Evolutionary conservation across 2,797 vertebrate genomes (phyloP).

Genomic region (Lepilemur septentrionalis): DNA sequence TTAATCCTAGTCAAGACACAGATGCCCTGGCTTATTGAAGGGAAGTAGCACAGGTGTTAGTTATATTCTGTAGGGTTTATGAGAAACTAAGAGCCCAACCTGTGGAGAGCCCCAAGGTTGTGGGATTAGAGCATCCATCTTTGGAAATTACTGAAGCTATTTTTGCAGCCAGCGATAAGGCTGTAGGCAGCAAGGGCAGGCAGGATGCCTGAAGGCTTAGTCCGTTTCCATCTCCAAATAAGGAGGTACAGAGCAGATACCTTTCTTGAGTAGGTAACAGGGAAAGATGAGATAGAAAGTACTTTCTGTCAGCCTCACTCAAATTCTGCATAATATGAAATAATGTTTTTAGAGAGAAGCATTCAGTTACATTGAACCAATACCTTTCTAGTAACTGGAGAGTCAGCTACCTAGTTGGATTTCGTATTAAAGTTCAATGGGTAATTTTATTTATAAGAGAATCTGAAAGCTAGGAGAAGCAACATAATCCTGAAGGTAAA

Average conservation of each 20-base stretch:
- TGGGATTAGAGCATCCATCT: slow-evolving; percentile 67
- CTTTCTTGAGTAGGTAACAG: slow-evolving; percentile 84
- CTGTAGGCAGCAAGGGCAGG: slow-evolving; percentile 80
- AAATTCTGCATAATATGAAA: slow-evolving; percentile 76
- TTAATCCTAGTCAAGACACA: slow-evolving; percentile 52
- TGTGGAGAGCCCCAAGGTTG: slow-evolving; percentile 29
- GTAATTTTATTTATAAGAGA: slow-evolving; percentile 58
- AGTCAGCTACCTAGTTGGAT: slow-evolving; percentile 30
- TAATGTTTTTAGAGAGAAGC: slow-evolving; percentile 71
- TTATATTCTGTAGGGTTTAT: slow-evolving; percentile 33
- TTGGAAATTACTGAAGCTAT: slow-evolving; percentile 85
- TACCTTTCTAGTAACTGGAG: slow-evolving; percentile 34
- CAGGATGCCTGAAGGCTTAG: slow-evolving; percentile 82
- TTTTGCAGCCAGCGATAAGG: slow-evolving; percentile 87
- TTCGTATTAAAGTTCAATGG: slow-evolving; percentile 49
- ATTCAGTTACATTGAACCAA: slow-evolving; percentile 50
- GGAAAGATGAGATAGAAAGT: slow-evolving; percentile 66
- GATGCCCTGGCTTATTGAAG: slow-evolving; percentile 38
- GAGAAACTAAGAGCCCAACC: slow-evolving; percentile 9
- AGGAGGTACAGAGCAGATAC: slow-evolving; percentile 82
- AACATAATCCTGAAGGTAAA: neutral
- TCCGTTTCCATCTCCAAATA: slow-evolving; percentile 84
- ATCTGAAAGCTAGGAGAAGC: neutral
- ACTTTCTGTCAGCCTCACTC: slow-evolving; percentile 76
- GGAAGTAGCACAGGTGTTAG: neutral